Base-by-base conservation (phyloP, 1,140 invertebrate species). In the Diachasmimorpha longicaudata region DNA sequence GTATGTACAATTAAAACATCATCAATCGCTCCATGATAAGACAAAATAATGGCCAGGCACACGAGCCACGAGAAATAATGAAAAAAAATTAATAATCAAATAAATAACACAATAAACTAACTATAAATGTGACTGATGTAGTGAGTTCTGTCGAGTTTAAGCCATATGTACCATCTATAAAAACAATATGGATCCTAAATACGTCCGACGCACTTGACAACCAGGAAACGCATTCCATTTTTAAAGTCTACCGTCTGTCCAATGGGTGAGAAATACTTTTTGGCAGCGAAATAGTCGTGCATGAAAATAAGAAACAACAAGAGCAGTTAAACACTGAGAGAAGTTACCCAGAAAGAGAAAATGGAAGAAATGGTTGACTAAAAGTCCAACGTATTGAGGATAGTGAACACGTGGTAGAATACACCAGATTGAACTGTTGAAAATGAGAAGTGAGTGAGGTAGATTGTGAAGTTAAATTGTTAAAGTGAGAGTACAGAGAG, bases 171-270 rank as follows among this genome's bases (percentile, higher is more conserved):
- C 23, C 19, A 23, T 63, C 58, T 63, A 63, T 63, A 63, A 63
- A 31, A 63, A 63, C 58, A 63, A 63, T 63, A 63, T 63, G 58
- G 21, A 63, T 25, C 58, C 58, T 76, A 66, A 71, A 71, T 36
- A 55, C 52, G 52, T 46, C 69, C 42, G 37, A 66, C 23, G 9
- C 63, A 71, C 52, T 76, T 76, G 74, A 71, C 74, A 72, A 76
- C 74, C 74, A 76, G 74, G 69, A 76, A 77, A 58, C 19, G 70
- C 70, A 77, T 77, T 72, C 75, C 75, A 72, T 44, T 39, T 72
- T 77, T 63, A 69, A 68, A 72, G 70, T 69, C 66, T 44, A 39
- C 55, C 71, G 39, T 72, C 70, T 48, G 52, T 36, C 75, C 70
- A 52, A 75, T 75, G 74, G 25, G 66, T 52, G 68, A 68, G 36